Base-by-base conservation (phyloP, 2,797 vertebrate species). In the Fundulus diaphanus region DNA sequence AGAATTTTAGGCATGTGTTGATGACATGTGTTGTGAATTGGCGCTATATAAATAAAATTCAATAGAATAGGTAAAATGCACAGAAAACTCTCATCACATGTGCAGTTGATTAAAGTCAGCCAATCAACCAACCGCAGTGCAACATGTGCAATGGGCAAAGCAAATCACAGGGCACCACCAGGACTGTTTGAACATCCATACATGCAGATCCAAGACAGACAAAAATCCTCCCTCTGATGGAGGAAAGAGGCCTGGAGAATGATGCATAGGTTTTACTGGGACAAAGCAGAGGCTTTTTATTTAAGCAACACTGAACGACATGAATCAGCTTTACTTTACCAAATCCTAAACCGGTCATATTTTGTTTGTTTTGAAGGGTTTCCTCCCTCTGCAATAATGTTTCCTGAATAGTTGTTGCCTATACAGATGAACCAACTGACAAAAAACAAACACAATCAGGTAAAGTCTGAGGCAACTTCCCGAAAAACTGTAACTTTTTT, bases 381-480 rank as follows among this genome's bases (percentile, higher is more conserved):
- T 42, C 51, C 72, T 77, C 63, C 35, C 68, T 65, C 37, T 51
- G n/a, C 20, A 87, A 44, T 54, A 78, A 71, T 51, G 44, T 59
- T 75, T 80, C 76, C 56, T 40, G 68, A 80, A 84, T 84, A 79
- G 67, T 59, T 40, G 59, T 73, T 73, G 24, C 81, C 80, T 82
- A 78, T 89, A 83, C 87, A 82, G 74, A 81, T 80, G 70, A 69
- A 78, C 69, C 78, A 82, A 37, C 83, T 80, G 67, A 51, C 11
- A 74, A 74, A 86, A 88, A 87, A 68, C 90, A 87, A 91, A 81
- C 88, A 67, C 68, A 66, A 85, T 80, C 80, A 66, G 89, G 92
- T 91, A 90, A 85, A 78, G 90, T 93, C 80, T 81, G 57, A 80
- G 88, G 88, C 88, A 88, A 93, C 93, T 92, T 94, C 89, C 90